Evolutionary conservation across 1,140 invertebrate genomes (phyloP), one percentile per base, ranked within the genome.

Genomic region (Eriosoma lanigerum): DNA sequence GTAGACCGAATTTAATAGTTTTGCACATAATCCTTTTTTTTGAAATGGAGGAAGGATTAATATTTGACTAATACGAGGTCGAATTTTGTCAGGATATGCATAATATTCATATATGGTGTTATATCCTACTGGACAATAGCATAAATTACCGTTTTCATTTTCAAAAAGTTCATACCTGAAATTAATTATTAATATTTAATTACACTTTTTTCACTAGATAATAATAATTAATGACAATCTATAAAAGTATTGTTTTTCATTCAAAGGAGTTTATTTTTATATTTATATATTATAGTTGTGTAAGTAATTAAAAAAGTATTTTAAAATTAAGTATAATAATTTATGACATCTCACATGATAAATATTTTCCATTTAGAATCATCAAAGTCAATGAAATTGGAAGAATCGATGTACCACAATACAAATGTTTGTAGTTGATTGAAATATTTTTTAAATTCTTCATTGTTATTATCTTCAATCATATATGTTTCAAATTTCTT

Each of bases 351-450:
- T 89, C 90, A 98, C 94, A 96, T 87, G 66, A 96, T 90, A 86
- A 95, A 98, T 85, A 94, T 96, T 54, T 90, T 89, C 96, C 97
- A 99, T 82, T 92, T 91, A 38, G 93, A 90, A 88, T 99, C 97
- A 86, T 96, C 93, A 4, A 92, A 89, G 87, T 98, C 96, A 83
- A 98, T 94, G 85, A 93, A 98, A 64, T 91, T 93, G 15, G 93
- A 93, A 8, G 94, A 96, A 89, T 98, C 97, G 83, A 99, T 94
- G 85, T 93, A 99, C 93, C 95, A 99, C 76, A 98, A 86, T 15
- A 98, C 87, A 85, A 98, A 96, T 9, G 94, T 96, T 87, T 98
- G 95, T 81, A 98, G 87, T 81, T 93, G 89, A 82, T 91, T 87
- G 85, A 81, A 82, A 80, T 80, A 80, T 8, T 73, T 58, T 24